Conservation (phyloP, 2,888 invertebrate genomes). For the Clivina fossor region DNA sequence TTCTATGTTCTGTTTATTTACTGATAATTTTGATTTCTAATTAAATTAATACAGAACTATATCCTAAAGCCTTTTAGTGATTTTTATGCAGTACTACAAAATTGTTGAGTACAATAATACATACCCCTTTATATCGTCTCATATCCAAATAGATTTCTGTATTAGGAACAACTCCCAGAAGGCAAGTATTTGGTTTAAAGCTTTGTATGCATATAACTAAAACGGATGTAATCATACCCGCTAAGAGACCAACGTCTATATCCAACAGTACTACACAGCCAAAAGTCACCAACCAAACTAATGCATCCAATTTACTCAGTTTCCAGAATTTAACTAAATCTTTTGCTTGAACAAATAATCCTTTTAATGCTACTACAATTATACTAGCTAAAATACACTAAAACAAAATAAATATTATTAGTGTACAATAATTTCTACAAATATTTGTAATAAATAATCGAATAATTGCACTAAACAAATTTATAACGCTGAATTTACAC, state of each 20-base stretch:
- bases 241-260: constrained; percentile 74
- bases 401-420: too few species aligned
- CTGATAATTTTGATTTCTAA: too few species aligned
- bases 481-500: constrained; percentile 1
- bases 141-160: constrained; percentile 77
- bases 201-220: constrained; percentile 72
- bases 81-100: too few species aligned
- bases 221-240: constrained; percentile 73
- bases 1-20: too few species aligned
- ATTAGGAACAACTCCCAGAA: constrained; percentile 69
- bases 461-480: background rate
- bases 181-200: constrained; percentile 68
- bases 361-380: constrained; percentile 80
- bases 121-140: constrained; percentile 69
- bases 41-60: constrained; percentile 3
- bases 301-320: constrained; percentile 75
- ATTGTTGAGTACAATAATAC: constrained; percentile 48
- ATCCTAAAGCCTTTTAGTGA: too few species aligned
- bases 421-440: too few species aligned
- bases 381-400: constrained; percentile 79
- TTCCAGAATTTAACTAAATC: constrained; percentile 73
- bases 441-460: background rate
- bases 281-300: constrained; percentile 82
- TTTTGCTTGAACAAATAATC: constrained; percentile 74
- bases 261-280: constrained; percentile 72